Percentiles rank a stretch among this genome's conserved stretches.
Evolutionary conservation across 1,140 invertebrate species (phyloP).

Genomic region (Drosophila rufa): DNA sequence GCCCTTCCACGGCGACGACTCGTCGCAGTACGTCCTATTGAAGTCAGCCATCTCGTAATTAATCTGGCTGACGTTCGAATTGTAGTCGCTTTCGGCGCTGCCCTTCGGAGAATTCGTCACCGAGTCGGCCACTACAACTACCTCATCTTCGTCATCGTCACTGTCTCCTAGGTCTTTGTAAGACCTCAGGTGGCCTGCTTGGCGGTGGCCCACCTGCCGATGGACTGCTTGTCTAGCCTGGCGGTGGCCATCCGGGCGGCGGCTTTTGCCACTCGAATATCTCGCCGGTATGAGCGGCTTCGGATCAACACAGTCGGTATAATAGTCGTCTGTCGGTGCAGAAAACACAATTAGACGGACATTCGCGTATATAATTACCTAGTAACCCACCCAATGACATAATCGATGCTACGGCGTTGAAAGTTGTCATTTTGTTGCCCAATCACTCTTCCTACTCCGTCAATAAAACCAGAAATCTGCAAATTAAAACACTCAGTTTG

Average conservation of each 20-base stretch:
- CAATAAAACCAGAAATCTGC: not conserved
- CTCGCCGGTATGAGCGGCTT: conserved; percentile 42
- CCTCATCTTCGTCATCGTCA: conserved; percentile 6
- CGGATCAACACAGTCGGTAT: conserved; percentile 31
- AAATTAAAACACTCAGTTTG: not conserved
- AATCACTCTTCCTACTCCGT: not conserved
- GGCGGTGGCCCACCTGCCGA: conserved; percentile 1
- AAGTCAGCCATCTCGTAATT: conserved; percentile 56
- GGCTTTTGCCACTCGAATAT: not conserved
- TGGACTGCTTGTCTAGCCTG: not conserved
- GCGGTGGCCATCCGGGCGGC: too few relatives aligned
- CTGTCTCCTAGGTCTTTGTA: conserved; percentile 23
- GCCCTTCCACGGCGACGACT: not conserved
- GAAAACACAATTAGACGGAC: not conserved
- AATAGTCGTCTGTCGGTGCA: conserved; percentile 47
- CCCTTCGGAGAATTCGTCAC: not conserved
- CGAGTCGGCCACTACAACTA: not conserved
- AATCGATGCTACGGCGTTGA: conserved; percentile 17
- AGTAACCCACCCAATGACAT: conserved; percentile 41
- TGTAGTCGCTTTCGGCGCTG: not conserved
- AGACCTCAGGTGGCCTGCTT: conserved; percentile 43
- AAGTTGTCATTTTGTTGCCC: conserved; percentile 26
- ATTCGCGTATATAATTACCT: not conserved
- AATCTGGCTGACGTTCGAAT: conserved; percentile 36
- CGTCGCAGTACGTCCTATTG: conserved; percentile 30